These are phyloP conservation scores for Gephyroberyx darwinii DNA, from an alignment of 2,797 vertebrate genomes.

Conservation along the genomic window DNA sequence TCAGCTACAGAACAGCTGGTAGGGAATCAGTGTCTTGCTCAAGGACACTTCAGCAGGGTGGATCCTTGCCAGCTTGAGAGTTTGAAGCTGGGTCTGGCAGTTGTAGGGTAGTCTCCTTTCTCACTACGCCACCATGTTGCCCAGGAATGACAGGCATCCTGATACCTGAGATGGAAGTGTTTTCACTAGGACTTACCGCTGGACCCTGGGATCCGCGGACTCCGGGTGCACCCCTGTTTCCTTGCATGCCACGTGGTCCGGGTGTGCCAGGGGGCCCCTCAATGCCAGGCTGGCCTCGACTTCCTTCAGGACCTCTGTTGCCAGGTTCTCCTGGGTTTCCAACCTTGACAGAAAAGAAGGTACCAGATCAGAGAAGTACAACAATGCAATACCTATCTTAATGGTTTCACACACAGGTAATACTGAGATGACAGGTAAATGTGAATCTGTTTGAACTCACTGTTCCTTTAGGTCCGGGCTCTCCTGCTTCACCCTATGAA, in stretches of 20 bases:
- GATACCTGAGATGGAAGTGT: background rate
- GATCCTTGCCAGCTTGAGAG: too few relatives aligned
- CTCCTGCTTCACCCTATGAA: constrained; percentile 89
- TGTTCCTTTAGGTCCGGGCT: constrained; percentile 91
- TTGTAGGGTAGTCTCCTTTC: too few relatives aligned
- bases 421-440: background rate
- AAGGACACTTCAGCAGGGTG: background rate
- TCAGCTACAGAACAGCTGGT: background rate
- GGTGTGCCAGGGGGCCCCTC: constrained; percentile 90
- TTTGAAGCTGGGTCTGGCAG: too few relatives aligned
- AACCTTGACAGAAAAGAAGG: constrained; percentile 71
- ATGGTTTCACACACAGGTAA: background rate
- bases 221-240: constrained; percentile 90
- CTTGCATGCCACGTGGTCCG: constrained; percentile 94
- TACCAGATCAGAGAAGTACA: constrained; percentile 19
- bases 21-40: constrained; percentile 1
- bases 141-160: background rate
- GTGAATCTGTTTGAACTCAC: constrained; percentile 82
- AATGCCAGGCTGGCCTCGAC: constrained; percentile 89
- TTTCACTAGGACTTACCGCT: constrained; percentile 82
- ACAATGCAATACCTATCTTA: background rate
- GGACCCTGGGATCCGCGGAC: constrained; percentile 91
- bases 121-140: too few relatives aligned
- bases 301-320: constrained; percentile 90
- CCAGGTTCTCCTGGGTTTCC: constrained; percentile 92